phyloP scores from a whole-genome alignment of 2,888 invertebrate genomes.

The Ophraella communa region DNA sequence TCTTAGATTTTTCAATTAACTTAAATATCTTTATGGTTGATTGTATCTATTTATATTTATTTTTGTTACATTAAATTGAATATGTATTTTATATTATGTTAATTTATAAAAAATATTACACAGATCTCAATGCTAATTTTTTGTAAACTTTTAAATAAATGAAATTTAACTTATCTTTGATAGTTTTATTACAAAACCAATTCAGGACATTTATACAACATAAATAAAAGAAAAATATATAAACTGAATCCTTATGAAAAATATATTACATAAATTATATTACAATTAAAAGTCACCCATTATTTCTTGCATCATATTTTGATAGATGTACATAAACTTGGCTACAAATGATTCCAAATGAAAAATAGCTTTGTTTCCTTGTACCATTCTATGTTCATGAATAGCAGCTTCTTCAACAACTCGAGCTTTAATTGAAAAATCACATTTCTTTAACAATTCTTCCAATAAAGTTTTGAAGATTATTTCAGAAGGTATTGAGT shows the following conservation, averaged over 20 bases:
- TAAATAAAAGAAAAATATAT: too few relatives aligned
- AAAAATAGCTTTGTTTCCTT: slow-evolving; percentile 93
- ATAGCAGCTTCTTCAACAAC: slow-evolving; percentile 85
- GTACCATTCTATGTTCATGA: slow-evolving; percentile 91
- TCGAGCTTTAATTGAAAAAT: slow-evolving; percentile 85
- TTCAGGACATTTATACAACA: too few relatives aligned
- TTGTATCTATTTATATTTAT: slow-evolving; percentile 1
- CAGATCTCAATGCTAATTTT: slow-evolving; percentile 21
- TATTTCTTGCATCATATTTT: slow-evolving; percentile 37
- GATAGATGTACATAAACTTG: slow-evolving; percentile 77
- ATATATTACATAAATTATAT: background rate
- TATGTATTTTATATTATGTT: slow-evolving; percentile 7
- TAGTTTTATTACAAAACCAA: background rate
- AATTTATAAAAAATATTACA: slow-evolving; percentile 3
- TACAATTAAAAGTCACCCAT: slow-evolving; percentile 25
- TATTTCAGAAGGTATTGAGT: slow-evolving; percentile 91
- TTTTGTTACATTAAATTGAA: slow-evolving; percentile 2
- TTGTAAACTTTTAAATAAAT: slow-evolving; percentile 27
- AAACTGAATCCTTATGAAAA: background rate
- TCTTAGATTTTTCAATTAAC: background rate
- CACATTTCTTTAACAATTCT: slow-evolving; percentile 87
- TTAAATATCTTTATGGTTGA: slow-evolving; percentile 3
- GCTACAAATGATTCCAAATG: slow-evolving; percentile 98
- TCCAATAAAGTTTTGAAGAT: slow-evolving; percentile 88
- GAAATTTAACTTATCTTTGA: slow-evolving; percentile 1